Conservation (phyloP, 2,797 vertebrate species). For the Acanthurus tractus region DNA sequence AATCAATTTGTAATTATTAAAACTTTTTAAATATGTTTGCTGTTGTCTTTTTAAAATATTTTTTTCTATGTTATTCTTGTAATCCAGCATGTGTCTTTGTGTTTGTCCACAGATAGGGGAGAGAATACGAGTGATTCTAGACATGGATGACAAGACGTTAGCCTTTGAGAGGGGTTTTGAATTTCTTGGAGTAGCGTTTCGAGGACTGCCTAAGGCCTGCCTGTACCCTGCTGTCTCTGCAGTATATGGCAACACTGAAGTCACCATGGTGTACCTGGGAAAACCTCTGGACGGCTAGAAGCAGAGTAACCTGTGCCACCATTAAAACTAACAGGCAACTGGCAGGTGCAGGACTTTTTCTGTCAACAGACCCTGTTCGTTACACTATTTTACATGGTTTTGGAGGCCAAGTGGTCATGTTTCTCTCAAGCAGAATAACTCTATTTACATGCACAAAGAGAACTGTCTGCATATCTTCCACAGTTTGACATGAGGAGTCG, state of each 20-base stretch:
- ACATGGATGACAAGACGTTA: constrained; percentile 99
- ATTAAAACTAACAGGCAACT: constrained; percentile 16
- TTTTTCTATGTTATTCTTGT: neutral
- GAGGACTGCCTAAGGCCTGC: constrained; percentile 96
- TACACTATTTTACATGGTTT: constrained; percentile 25
- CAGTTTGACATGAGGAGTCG: constrained; percentile 30
- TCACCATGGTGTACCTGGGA: constrained; percentile 99
- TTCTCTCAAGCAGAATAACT: constrained; percentile 57
- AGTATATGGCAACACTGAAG: constrained; percentile 99
- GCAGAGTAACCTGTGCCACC: constrained; percentile 27
- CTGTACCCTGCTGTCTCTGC: constrained; percentile 98
- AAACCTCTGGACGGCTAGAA: constrained; percentile 95
- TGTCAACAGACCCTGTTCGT: constrained; percentile 32
- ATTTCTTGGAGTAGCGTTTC: constrained; percentile 97
- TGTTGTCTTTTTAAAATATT: neutral
- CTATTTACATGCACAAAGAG: constrained; percentile 39
- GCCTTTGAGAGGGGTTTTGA: constrained; percentile 98
- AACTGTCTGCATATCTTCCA: constrained; percentile 45
- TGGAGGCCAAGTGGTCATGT: constrained; percentile 20
- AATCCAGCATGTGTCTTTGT: constrained; percentile 12
- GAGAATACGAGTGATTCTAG: constrained; percentile 97
- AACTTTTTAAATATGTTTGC: neutral
- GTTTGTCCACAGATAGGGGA: constrained; percentile 93
- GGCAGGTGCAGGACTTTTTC: constrained; percentile 29
- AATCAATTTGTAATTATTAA: too few species aligned